Conservation (phyloP, 2,888 invertebrate genomes). For the Agonopterix heracliana region DNA sequence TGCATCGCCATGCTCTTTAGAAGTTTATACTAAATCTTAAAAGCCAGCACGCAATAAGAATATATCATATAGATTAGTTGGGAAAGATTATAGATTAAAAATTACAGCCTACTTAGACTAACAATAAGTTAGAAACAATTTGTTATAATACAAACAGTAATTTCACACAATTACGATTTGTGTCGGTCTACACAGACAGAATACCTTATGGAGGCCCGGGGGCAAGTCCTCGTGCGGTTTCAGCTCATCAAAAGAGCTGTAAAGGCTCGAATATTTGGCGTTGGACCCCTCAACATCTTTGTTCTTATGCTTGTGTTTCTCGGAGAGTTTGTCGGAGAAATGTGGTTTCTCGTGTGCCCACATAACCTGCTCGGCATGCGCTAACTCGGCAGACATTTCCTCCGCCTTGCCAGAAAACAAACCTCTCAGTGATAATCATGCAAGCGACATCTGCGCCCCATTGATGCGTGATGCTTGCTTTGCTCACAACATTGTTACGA, state of each 20-base stretch:
- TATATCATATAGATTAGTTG: too few relatives aligned
- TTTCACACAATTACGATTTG: conserved; percentile 8
- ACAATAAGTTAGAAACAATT: too few relatives aligned
- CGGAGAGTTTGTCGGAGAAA: conserved; percentile 52
- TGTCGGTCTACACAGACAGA: conserved; percentile 35
- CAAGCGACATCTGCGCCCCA: conserved; percentile 34
- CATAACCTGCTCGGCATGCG: conserved; percentile 73
- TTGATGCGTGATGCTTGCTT: conserved; percentile 48
- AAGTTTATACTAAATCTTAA: neutral
- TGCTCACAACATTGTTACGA: conserved; percentile 46
- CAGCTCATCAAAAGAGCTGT: conserved; percentile 62
- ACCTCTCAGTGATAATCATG: conserved; percentile 55
- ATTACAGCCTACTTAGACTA: too few relatives aligned
- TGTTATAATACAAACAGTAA: neutral
- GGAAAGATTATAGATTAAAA: too few relatives aligned
- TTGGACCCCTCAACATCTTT: conserved; percentile 25
- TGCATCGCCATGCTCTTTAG: neutral
- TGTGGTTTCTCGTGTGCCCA: conserved; percentile 67
- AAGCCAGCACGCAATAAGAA: neutral
- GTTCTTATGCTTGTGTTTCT: conserved; percentile 41
- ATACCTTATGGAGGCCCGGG: conserved; percentile 62
- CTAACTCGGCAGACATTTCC: conserved; percentile 70
- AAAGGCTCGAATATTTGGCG: conserved; percentile 64
- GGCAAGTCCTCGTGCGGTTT: conserved; percentile 59
- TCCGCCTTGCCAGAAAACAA: conserved; percentile 73